These are phyloP conservation scores for Semnornis frantzii DNA, from an alignment of 2,113 vertebrate species.

Conservation along the genomic window DNA sequence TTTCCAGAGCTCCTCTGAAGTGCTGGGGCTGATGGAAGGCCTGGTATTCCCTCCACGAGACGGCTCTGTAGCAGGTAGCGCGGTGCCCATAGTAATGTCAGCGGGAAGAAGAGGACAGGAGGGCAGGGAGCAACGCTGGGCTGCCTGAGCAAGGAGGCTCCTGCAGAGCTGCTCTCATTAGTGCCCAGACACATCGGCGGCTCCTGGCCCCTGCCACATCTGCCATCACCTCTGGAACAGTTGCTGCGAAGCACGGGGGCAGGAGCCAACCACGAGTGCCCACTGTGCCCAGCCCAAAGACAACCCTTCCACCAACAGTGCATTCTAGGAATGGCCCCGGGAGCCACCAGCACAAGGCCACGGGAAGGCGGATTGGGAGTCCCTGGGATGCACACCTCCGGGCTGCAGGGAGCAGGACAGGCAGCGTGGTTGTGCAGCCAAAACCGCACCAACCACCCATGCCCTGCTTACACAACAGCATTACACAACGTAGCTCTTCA, in stretches of 20 bases:
- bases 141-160: neutral
- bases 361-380: neutral
- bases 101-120: neutral
- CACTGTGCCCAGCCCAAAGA: neutral
- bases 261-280: neutral
- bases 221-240: neutral
- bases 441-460: neutral
- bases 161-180: neutral
- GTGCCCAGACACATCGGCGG: rapidly evolving
- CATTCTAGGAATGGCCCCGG: rapidly evolving
- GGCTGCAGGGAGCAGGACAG: neutral
- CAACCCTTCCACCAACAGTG: neutral
- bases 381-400: neutral
- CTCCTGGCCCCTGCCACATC: neutral
- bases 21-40: neutral
- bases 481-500: neutral
- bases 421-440: neutral
- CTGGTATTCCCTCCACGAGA: neutral
- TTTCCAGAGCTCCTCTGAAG: neutral
- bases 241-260: neutral
- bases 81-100: neutral
- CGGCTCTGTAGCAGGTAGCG: neutral
- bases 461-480: slow-evolving; percentile 24
- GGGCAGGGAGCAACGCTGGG: neutral
- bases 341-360: rapidly evolving